Evolutionary conservation across 64 coral and sea anemone genomes (phyloP), one percentile per base, ranked within the genome.

Genomic region (Porites australiensis): DNA sequence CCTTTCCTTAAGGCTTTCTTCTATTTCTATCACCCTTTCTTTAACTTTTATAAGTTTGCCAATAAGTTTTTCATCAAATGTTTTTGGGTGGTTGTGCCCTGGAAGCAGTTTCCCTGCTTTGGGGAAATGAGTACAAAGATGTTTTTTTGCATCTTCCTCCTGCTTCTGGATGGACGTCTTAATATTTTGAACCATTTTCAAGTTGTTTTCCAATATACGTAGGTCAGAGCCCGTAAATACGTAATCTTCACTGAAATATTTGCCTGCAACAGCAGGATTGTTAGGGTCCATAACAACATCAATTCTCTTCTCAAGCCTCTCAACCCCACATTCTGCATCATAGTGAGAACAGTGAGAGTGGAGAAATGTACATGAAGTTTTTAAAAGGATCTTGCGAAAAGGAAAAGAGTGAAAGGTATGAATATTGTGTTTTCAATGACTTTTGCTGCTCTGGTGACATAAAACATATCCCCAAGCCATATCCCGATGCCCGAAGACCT

Each of bases 191-290:
- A 89, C 44, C 88, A 79, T 79, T 89, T 89, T 79, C 18, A 89
- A 14, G 74, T 89, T 89, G 52, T 79, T 89, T 89, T 89, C 54
- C 58, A 89, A 89, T 89, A 63, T 63, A 78, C 73, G 72, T 79
- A 79, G 23, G 58, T 79, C 73, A 89, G 88, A 62, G 58, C 44
- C 74, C 63, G 88, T 89, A 47, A 89, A 20, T 64, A 89, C 58
- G 76, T 89, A 79, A 79, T 89, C 88, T 65, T 79, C 88, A 66
- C 88, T 64, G 88, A 79, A 79, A 79, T 89, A 89, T 79, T 89
- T 64, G 58, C 88, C 75, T 77, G 73, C 88, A 63, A 61, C 87
- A 62, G 87, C 88, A 49, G 88, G 71, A 89, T 89, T 89, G 58
- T 63, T 89, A 89, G 88, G 88, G 74, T 89, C 64, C 58, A 89